A percentile compares a stretch with the other conserved stretches of the same genome.
phyloP scores from a whole-genome alignment of 92 coral and sea anemone species.

The Metridium senile region DNA sequence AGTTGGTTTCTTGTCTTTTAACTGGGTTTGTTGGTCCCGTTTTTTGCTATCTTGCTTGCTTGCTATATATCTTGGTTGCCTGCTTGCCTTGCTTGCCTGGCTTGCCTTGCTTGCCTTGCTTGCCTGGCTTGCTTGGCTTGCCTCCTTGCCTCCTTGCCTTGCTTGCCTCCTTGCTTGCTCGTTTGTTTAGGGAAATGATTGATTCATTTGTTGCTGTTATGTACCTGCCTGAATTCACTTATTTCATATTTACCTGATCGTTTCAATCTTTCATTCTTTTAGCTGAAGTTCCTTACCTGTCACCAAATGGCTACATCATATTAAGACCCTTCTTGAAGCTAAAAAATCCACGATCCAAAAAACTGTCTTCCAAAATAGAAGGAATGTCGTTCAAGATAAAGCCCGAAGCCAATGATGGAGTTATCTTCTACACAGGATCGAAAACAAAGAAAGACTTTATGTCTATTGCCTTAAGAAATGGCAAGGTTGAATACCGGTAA shows the following conservation, averaged over 20 bases:
- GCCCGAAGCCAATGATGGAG: constrained; percentile 44
- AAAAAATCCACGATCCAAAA: not conserved
- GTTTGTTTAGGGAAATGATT: not conserved
- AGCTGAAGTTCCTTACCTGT: constrained; percentile 18
- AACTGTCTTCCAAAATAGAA: not conserved
- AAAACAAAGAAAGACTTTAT: constrained; percentile 15
- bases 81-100: no score
- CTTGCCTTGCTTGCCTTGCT: no score
- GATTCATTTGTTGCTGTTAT: not conserved
- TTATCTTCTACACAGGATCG: constrained; percentile 44
- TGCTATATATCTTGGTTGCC: no score
- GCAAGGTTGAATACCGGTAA: constrained; percentile 50
- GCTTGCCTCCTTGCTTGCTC: not conserved
- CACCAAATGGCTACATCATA: constrained; percentile 24
- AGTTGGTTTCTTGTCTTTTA: not conserved
- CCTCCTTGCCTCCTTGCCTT: not conserved
- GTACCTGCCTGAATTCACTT: no score
- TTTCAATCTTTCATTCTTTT: not conserved
- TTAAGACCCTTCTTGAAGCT: constrained; percentile 5
- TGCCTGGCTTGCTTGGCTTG: not conserved
- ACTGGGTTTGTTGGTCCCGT: not conserved
- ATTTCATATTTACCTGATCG: no score
- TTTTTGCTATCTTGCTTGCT: not conserved
- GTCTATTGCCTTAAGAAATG: constrained; percentile 47
- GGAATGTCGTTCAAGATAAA: constrained; percentile 34